Base-by-base conservation (phyloP, 1,140 invertebrate genomes). In the Procambarus virginalis region DNA sequence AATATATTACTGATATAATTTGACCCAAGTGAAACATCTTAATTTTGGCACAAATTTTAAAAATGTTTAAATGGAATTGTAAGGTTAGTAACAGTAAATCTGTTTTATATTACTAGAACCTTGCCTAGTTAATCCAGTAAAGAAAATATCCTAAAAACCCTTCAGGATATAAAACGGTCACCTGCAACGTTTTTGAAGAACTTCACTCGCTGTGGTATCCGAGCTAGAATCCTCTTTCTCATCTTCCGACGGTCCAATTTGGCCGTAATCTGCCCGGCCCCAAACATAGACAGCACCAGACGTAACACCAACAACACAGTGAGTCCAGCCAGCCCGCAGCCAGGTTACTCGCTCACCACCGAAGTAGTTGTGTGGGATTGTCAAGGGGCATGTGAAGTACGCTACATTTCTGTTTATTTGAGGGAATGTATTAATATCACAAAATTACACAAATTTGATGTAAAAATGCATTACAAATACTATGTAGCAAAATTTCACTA, bases 231-330 rank as follows among this genome's bases (percentile, higher is more conserved):
- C 89, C n/a, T 91, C 89, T 51, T 75, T 49, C 14, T 91, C 91
- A n/a, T 91, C 91, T 46, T 92, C 91, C 12, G 76, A 22, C 20
- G 89, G 89, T 55, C 96, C 96, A 78, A 97, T 93, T 93, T 97
- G 97, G 4, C 96, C 96, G 94, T 97, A 97, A 92, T 95, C 96
- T 93, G 97, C 97, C 93, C 97, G 95, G 20, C 97, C 97, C 97
- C 97, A 98, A 2, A 95, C 94, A 51, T 95, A 94, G 22, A 97
- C 92, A 80, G 94, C 93, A 22, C 96, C 95, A 92, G 95, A 94
- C 73, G 93, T 94, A 93, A 49, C 46, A 88, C 96, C 94, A 2
- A 95, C 93, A 12, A 95, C 95, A 93, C 95, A 95, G 93, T 97
- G 96, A 0, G 96, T 97, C 97, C 97, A 97, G 2, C 97, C 97